Conservation (phyloP, 2,113 vertebrate genomes). For the Melanocharis versteri region DNA sequence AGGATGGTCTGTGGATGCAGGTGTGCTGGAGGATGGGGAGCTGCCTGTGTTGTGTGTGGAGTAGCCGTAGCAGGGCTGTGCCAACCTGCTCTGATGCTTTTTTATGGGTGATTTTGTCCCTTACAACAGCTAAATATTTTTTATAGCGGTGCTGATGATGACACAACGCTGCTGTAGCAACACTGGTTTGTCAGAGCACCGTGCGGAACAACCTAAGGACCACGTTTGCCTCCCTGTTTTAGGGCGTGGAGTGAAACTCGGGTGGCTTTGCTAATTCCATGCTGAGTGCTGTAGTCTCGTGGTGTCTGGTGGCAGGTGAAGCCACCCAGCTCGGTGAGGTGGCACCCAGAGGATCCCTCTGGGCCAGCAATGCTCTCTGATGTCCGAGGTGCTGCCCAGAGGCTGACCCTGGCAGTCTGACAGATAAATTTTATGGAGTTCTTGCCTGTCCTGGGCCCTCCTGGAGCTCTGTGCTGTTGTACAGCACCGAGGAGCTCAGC, state of each 20-base stretch:
- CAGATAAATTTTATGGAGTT: background rate
- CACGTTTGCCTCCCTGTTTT: background rate
- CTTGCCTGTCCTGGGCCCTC: background rate
- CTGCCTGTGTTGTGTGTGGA: background rate
- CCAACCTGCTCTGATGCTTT: background rate
- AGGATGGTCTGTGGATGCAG: background rate
- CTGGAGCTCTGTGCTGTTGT: background rate
- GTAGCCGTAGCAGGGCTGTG: background rate
- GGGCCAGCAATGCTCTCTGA: background rate
- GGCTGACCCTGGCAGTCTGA: background rate
- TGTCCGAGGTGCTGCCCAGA: background rate
- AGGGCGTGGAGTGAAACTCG: background rate
- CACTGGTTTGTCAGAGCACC: fast-evolving
- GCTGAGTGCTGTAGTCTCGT: background rate
- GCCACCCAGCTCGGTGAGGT: background rate
- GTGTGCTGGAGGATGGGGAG: background rate
- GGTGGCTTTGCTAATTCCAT: background rate
- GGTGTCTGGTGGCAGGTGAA: background rate
- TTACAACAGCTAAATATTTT: background rate
- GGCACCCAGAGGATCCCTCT: background rate
- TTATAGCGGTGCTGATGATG: background rate
- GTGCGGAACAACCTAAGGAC: background rate
- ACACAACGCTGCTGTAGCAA: background rate
- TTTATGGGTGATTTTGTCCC: background rate
- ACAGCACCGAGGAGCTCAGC: background rate